Conservation (phyloP, 2,797 vertebrate genomes). For the Chloroceryle inda region DNA sequence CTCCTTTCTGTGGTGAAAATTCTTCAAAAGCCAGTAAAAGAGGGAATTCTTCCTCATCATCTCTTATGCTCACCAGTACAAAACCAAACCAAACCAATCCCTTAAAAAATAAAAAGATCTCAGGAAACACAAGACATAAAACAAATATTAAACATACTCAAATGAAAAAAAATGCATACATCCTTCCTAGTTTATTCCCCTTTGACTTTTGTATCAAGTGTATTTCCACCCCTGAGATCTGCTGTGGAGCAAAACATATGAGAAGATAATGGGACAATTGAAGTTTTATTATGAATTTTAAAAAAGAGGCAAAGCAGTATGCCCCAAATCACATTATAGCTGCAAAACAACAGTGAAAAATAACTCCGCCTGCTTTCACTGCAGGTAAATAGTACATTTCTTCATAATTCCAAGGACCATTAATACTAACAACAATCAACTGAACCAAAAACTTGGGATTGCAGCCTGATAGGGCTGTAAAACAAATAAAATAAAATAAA, state of each 20-base stretch:
- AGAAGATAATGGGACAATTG: neutral
- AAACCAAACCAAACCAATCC: neutral
- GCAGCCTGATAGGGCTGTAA: neutral
- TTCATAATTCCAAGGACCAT: neutral
- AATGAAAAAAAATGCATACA: neutral
- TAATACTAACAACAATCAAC: neutral
- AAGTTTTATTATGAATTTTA: neutral
- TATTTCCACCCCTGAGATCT: neutral
- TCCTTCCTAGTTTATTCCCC: neutral
- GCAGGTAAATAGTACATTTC: neutral
- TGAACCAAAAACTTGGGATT: neutral
- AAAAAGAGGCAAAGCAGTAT: neutral
- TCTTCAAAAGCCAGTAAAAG: neutral
- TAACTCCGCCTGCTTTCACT: neutral
- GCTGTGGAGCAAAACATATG: neutral
- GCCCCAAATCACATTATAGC: neutral
- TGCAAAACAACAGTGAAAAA: neutral
- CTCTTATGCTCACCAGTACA: neutral
- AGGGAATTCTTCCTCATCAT: neutral
- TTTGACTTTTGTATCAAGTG: neutral
- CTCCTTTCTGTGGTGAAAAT: neutral
- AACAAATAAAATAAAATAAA: accelerated
- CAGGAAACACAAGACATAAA: neutral
- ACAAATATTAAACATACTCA: neutral
- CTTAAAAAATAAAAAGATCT: neutral